These are phyloP conservation scores for Chelonoidis abingdonii DNA, from an alignment of 2,113 vertebrate species.

Conservation along the genomic window DNA sequence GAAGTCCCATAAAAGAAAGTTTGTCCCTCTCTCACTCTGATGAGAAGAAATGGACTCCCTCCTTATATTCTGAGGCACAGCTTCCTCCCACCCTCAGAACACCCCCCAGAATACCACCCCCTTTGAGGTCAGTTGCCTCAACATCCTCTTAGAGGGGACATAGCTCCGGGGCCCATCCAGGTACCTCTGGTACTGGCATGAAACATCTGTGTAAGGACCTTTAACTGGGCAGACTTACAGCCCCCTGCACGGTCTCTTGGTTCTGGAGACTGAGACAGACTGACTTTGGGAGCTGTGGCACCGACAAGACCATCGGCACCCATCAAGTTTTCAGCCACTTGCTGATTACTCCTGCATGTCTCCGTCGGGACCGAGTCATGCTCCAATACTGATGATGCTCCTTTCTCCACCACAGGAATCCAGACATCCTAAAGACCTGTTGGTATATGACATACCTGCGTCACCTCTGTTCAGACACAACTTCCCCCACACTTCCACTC, in stretches of 20 bases:
- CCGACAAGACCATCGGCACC: neutral
- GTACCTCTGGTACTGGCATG: neutral
- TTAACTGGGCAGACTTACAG: neutral
- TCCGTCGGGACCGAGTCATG: neutral
- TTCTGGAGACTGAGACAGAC: neutral
- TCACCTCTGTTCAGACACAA: neutral
- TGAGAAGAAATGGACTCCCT: neutral
- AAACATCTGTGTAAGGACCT: neutral
- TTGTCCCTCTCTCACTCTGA: neutral
- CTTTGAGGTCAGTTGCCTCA: neutral
- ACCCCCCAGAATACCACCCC: too few relatives aligned
- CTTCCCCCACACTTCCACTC: neutral
- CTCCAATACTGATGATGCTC: too few relatives aligned
- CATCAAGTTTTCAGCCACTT: neutral
- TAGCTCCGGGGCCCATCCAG: neutral
- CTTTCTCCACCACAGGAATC: neutral
- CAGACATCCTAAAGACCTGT: neutral
- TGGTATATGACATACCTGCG: neutral
- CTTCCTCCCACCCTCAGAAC: too few relatives aligned
- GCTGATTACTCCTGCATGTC: neutral
- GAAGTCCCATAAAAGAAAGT: neutral
- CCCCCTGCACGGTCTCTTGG: too few relatives aligned
- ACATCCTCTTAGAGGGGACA: neutral
- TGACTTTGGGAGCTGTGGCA: neutral
- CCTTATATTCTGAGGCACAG: too few relatives aligned